Conservation (phyloP, 2,888 invertebrate species). For the Ophion ellenae region DNA sequence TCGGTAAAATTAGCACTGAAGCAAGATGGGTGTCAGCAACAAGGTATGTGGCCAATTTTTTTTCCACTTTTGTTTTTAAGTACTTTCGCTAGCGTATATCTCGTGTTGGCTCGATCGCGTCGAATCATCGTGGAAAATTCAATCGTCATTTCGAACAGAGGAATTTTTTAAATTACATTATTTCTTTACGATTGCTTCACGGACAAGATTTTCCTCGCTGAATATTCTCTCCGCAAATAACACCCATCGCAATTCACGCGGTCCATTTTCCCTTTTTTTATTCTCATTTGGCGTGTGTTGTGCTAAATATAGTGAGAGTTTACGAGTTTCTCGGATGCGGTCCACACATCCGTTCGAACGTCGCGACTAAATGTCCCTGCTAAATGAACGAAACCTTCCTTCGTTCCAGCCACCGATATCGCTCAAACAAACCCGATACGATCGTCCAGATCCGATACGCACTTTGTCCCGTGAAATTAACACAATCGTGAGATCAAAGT, state of each 20-base stretch:
- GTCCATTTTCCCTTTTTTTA: background rate
- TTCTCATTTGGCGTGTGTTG: conserved; percentile 7
- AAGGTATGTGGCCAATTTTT: conserved; percentile 71
- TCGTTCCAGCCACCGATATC: background rate
- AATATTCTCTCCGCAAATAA: background rate
- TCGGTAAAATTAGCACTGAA: conserved; percentile 13
- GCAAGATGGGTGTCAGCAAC: conserved; percentile 72
- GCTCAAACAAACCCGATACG: background rate
- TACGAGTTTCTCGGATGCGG: background rate
- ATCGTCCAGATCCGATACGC: background rate
- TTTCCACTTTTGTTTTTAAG: background rate
- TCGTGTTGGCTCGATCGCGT: background rate
- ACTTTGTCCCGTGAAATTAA: background rate
- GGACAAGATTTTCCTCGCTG: conserved; percentile 33
- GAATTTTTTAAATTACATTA: too few species aligned
- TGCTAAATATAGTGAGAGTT: conserved; percentile 38
- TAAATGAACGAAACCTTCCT: conserved; percentile 1
- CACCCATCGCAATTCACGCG: too few species aligned
- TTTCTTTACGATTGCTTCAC: background rate
- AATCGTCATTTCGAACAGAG: too few species aligned
- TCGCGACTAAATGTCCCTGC: background rate
- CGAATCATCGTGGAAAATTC: background rate
- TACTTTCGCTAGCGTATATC: background rate
- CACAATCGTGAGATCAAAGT: background rate
- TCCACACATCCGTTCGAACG: conserved; percentile 1